Evolutionary conservation across 1,140 invertebrate species (phyloP), one percentile per base, ranked within the genome.

Genomic region (Drosophila fuyamai): DNA sequence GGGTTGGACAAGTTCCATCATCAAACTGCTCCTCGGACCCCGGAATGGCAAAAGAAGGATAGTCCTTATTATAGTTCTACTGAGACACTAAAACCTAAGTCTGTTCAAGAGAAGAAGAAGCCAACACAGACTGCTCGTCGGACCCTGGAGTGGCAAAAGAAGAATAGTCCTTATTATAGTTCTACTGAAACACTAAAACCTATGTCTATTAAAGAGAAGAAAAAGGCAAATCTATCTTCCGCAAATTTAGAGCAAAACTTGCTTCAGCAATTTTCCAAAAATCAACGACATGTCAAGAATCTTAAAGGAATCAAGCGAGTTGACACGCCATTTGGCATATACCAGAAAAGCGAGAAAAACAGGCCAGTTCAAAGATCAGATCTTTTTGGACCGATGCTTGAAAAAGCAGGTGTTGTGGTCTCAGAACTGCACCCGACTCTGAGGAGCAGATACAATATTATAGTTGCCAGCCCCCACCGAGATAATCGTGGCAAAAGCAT

Each of bases 281-380:
- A 5, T 1, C 4, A 5, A 56, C 9, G 8, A 2, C 12, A 1
- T 38, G 7, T 7, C 10, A 57, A 13, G 12, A 2, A 18, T 29
- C 7, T 2, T 1, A 58, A 16, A 3, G 32, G 1, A 3, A 10
- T 4, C 2, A 29, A 0, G 4, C 18, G 9, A n/a, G 1, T 47
- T 4, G n/a, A 36, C 7, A 66, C 57, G 7, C 8, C 57, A 0
- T 16, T 65, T 8, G 61, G 27, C 12, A 35, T 13, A 29, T 62
- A 61, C n/a, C 5, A 35, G 2, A 27, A 36, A 13, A n/a, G 2
- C 1, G 9, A 36, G 5, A 8, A 35, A 0, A 2, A 0, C n/a
- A 38, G 5, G 14, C 10, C 27, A 8, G 6, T 0, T 40, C 23
- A 10, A 10, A 29, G 10, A 7, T 13, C 4, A 0, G 9, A 53